phyloP scores from a whole-genome alignment of 2,113 vertebrate species.

The Benitochromis conjunctus region DNA sequence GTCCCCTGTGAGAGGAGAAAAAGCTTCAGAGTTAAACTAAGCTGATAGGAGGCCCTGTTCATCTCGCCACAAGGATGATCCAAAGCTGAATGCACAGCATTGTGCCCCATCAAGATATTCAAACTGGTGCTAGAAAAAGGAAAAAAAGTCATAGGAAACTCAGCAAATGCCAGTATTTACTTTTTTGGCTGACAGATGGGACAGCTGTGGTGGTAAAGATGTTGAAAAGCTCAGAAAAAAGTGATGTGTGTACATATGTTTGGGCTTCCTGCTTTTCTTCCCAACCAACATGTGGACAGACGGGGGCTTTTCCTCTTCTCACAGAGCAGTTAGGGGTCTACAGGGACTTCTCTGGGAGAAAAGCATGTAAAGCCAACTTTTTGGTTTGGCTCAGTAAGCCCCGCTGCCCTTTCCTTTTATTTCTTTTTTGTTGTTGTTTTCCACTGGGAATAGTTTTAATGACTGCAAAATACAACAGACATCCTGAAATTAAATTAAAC shows the following conservation, averaged over 20 bases:
- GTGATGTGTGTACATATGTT: not conserved
- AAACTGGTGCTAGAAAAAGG: not conserved
- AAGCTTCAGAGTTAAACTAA: not conserved
- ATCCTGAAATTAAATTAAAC: not conserved
- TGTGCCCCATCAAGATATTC: not conserved
- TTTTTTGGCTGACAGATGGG: not conserved
- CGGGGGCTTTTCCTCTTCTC: not conserved
- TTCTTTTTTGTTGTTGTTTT: not conserved
- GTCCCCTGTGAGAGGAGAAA: not conserved
- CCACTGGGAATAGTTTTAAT: not conserved
- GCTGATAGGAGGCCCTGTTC: not conserved
- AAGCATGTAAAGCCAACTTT: not conserved
- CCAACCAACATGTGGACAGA: not conserved
- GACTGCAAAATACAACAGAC: not conserved
- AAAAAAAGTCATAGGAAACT: not conserved
- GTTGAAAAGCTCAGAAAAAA: not conserved
- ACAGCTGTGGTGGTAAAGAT: not conserved
- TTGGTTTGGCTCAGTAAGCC: slow-evolving; percentile 7
- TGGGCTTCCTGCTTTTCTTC: slow-evolving; percentile 18
- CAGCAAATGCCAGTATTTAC: not conserved
- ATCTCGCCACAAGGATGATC: not conserved
- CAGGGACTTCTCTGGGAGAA: not conserved
- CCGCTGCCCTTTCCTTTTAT: not conserved
- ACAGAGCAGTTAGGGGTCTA: not conserved
- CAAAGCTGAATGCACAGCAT: not conserved